Percentiles rank a stretch among this genome's conserved stretches.
phyloP scores from a whole-genome alignment of 2,113 vertebrate genomes.

The Formicarius rufipectus region DNA sequence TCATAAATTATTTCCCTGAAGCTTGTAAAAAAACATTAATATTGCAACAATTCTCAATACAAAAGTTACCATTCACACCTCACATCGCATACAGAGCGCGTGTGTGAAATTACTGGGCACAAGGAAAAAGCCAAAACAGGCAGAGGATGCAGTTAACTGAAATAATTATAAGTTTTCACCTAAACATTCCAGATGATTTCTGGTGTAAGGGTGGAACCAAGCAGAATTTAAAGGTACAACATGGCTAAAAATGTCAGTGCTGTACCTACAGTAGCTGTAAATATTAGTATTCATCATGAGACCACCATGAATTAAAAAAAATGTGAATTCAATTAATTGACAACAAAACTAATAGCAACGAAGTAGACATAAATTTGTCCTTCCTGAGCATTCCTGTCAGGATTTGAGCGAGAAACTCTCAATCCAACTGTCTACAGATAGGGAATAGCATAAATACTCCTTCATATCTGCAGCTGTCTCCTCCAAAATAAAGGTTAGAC shows the following conservation, averaged over 20 bases:
- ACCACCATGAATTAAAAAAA: not conserved
- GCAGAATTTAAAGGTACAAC: not conserved
- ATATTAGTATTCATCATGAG: not conserved
- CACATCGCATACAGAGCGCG: not conserved
- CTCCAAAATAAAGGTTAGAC: not conserved
- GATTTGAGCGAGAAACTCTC: fast-evolving
- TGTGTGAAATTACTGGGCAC: not conserved
- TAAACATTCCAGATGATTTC: not conserved
- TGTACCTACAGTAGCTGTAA: not conserved
- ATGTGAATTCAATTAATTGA: not conserved
- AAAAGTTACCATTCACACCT: not conserved
- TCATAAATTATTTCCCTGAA: not conserved
- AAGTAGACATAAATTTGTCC: not conserved
- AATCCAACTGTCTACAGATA: not conserved
- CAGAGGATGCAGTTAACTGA: not conserved
- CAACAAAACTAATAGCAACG: not conserved
- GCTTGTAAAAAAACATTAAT: not conserved
- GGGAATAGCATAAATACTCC: not conserved
- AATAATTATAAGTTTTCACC: not conserved
- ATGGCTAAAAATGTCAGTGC: not conserved
- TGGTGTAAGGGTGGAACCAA: not conserved
- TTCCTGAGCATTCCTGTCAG: not conserved
- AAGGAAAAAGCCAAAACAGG: not conserved
- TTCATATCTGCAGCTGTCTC: not conserved
- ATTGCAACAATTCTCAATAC: not conserved